phyloP scores from a whole-genome alignment of 2,888 invertebrate genomes.

The Hypolimnas misippus region DNA sequence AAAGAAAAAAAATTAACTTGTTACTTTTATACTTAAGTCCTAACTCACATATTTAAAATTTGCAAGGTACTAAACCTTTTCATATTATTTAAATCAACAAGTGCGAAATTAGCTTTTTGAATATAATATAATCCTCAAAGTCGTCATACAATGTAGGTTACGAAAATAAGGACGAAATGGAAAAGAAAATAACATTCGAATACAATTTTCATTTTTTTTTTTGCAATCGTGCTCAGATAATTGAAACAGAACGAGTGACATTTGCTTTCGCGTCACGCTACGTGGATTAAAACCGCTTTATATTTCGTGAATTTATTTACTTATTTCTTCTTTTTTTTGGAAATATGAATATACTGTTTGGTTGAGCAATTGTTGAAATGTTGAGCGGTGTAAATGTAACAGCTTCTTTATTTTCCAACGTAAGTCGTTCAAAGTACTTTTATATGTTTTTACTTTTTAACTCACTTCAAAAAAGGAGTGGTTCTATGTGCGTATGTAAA shows the following conservation, averaged over 20 bases:
- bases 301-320: conserved; percentile 33
- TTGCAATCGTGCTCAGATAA: conserved; percentile 49
- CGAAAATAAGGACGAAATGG: conserved; percentile 29
- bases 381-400: not conserved
- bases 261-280: conserved; percentile 67
- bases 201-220: conserved; percentile 52
- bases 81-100: not conserved
- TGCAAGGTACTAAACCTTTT: not conserved
- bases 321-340: conserved; percentile 18
- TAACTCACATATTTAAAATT: too few species aligned
- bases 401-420: not conserved
- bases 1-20: too few species aligned
- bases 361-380: conserved; percentile 3
- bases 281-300: conserved; percentile 53
- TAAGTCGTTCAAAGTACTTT: not conserved
- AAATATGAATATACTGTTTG: not conserved
- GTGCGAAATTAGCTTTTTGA: not conserved
- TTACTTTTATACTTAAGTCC: too few species aligned
- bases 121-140: not conserved
- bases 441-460: too few species aligned
- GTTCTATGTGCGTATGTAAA: too few species aligned
- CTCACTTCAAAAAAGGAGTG: too few species aligned
- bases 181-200: conserved; percentile 37
- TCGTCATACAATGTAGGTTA: conserved; percentile 18
- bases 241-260: conserved; percentile 65